Evolutionary conservation across 2,888 invertebrate species (phyloP).

Genomic region (Antitype chi): DNA sequence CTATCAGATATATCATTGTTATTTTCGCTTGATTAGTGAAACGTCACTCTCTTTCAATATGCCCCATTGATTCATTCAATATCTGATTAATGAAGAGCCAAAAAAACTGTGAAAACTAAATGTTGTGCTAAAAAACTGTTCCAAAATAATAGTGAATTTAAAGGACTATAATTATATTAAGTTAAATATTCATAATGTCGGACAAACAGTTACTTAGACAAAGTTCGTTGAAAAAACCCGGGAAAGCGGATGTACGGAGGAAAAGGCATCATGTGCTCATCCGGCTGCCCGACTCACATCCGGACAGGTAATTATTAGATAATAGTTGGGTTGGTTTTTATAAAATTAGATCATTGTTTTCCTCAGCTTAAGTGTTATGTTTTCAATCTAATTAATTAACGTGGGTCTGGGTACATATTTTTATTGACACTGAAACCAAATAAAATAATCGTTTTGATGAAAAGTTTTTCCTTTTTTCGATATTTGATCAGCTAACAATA

Average conservation of each 20-base stretch:
- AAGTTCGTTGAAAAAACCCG: slow-evolving; percentile 79
- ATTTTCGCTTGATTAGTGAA: slow-evolving; percentile 7
- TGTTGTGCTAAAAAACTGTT: no score
- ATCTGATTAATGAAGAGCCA: no score
- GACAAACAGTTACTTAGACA: slow-evolving; percentile 78
- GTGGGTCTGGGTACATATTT: no score
- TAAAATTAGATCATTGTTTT: background rate
- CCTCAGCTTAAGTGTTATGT: background rate
- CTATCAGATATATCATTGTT: background rate
- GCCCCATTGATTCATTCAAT: background rate
- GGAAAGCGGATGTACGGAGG: slow-evolving; percentile 66
- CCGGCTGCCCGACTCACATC: slow-evolving; percentile 77
- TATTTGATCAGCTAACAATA: no score
- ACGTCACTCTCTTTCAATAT: no score
- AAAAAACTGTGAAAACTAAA: no score
- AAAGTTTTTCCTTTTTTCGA: background rate
- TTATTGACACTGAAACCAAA: background rate
- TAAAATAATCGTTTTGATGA: background rate
- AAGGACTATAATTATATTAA: background rate
- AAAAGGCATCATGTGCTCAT: slow-evolving; percentile 82
- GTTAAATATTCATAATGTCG: slow-evolving; percentile 72
- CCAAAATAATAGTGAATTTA: slow-evolving; percentile 6
- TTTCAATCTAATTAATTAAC: background rate
- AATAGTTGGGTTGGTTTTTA: background rate
- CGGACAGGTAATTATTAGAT: slow-evolving; percentile 73